A percentile compares a stretch with the other conserved stretches of the same genome.
Evolutionary conservation across 2,113 vertebrate species (phyloP).

Genomic region (Centropus bengalensis): DNA sequence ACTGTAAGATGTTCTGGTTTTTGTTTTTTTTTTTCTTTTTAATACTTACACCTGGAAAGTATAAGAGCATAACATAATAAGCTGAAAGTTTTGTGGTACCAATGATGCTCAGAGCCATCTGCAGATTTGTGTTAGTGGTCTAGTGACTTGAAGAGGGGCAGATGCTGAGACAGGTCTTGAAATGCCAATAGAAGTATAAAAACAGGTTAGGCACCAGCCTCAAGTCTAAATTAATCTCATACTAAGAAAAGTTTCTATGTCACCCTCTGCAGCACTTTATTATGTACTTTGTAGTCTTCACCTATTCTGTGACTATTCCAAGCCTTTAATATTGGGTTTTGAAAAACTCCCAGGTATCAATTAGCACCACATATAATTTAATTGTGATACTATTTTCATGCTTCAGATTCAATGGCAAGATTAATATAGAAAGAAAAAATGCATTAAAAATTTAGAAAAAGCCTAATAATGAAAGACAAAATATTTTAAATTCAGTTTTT

Average conservation of each 20-base stretch:
- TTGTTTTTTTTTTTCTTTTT: background rate
- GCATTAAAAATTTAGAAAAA: background rate
- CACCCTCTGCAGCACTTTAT: background rate
- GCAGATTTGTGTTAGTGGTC: background rate
- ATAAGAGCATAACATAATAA: background rate
- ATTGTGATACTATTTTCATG: background rate
- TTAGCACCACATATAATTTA: background rate
- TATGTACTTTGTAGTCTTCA: background rate
- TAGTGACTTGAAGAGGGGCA: background rate
- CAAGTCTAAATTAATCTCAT: background rate
- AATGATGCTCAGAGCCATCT: background rate
- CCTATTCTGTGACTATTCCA: background rate
- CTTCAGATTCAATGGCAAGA: background rate
- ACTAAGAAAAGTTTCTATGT: background rate
- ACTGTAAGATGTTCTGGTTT: background rate
- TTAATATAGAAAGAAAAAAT: slow-evolving; percentile 21
- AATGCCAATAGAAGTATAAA: background rate
- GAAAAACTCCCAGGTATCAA: background rate
- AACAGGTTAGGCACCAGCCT: background rate
- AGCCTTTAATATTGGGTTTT: background rate
- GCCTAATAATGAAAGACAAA: background rate
- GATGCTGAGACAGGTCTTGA: background rate
- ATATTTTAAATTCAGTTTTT: background rate
- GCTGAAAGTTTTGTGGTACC: background rate
- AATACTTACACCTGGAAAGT: background rate